Conservation (phyloP, 2,888 invertebrate genomes). For the Rotaria socialis region DNA sequence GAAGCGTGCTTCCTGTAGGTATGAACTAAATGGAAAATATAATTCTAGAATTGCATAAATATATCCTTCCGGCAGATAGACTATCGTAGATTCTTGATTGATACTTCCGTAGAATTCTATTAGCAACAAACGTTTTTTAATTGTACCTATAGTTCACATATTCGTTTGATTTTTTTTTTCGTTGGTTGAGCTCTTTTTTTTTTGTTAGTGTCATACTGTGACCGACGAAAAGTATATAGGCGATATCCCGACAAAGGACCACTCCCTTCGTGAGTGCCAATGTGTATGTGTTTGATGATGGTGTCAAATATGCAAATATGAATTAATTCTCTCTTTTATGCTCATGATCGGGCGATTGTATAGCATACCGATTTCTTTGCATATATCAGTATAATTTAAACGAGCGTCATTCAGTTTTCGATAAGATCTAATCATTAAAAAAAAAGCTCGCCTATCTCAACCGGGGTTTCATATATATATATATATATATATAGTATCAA, state of each 20-base stretch:
- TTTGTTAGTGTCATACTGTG: not conserved
- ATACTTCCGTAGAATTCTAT: not conserved
- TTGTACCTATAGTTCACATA: not conserved
- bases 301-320: conserved; percentile 29
- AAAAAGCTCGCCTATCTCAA: not conserved
- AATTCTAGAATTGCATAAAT: not conserved
- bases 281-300: conserved; percentile 19
- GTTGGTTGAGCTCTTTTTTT: too few species aligned
- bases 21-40: not conserved
- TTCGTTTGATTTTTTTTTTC: not conserved
- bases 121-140: too few species aligned
- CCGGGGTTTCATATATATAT: not conserved
- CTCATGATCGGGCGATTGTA: not conserved
- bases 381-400: not conserved
- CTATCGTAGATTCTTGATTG: not conserved
- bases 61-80: not conserved
- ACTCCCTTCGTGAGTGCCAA: not conserved
- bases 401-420: not conserved
- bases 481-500: not conserved
- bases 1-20: not conserved
- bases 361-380: not conserved
- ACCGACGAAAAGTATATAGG: not conserved
- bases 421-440: not conserved
- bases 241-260: conserved; percentile 1
- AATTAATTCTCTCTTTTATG: conserved; percentile 25